Evolutionary conservation across 2,888 invertebrate genomes (phyloP), one percentile per base, ranked within the genome.

Genomic region (Phyllotreta cruciferae): DNA sequence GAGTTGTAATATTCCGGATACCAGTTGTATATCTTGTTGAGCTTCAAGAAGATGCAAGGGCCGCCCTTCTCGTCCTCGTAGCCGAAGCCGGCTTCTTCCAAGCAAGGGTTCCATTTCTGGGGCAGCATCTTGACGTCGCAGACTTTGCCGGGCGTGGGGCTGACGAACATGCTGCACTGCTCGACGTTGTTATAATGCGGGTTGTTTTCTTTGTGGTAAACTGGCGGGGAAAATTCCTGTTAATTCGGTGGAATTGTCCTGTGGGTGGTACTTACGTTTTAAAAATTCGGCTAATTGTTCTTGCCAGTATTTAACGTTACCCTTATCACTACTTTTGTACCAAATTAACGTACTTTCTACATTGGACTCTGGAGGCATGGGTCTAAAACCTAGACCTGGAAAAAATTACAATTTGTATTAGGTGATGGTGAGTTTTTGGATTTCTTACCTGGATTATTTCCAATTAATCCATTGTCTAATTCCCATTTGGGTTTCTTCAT

Each of bases 1-100:
- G 86, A 86, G 82, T 92, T 90, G 84, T 89, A 95, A 55, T 88
- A 88, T 56, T 87, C 83, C 13, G 96, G 96, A 45, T 82, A 77
- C 96, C 96, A 97, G 76, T 91, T 91, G 83, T 88, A 96, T 82
- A 96, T 96, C 90, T 93, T 96, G 82, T 99, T 99, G 73, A 99
- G 85, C 82, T 98, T 98, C 72, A 99, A 87, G 84, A 98, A 91
- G 79, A 99, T 92, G 82, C 99, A 99, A 10, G 98, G 98, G 62
- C 90, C 90, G 63, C 91, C 86, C 60, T 70, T 69, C 44, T 69
- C 67, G n/a, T 77, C 76, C 70, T 89, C 88, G 82, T 91, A 98
- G 78, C 96, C 96, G 83, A 91, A 99, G 75, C 91, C 87, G 71
- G 91, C 88, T 37, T 86, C 85, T 63, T 87, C 83, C 65, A 89